phyloP scores from a whole-genome alignment of 2,797 vertebrate species.

The Rhinogobio ventralis region DNA sequence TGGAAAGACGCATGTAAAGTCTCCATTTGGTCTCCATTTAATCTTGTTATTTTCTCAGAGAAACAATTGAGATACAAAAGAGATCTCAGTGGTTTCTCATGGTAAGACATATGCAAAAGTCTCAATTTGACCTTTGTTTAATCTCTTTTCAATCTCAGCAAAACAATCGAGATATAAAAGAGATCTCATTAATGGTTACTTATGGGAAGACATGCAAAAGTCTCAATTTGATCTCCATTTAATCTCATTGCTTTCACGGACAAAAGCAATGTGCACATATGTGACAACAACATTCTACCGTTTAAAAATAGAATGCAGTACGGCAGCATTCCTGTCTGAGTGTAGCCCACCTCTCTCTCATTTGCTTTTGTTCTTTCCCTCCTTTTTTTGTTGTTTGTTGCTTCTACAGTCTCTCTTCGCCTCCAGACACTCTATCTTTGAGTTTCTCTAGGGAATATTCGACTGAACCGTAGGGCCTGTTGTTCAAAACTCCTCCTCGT shows the following conservation, averaged over 20 bases:
- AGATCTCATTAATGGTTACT: neutral
- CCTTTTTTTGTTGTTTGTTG: neutral
- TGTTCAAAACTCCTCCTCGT: neutral
- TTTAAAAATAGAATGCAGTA: neutral
- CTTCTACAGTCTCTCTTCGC: neutral
- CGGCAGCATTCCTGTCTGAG: neutral
- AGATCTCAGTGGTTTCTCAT: neutral
- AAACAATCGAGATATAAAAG: neutral
- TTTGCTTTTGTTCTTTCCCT: neutral
- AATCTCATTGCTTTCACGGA: neutral
- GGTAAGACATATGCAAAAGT: too few species aligned
- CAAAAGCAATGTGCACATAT: neutral
- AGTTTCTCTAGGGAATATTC: slow-evolving; percentile 9
- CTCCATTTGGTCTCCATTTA: neutral
- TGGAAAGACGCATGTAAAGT: neutral
- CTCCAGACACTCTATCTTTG: slow-evolving; percentile 22
- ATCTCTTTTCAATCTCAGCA: neutral
- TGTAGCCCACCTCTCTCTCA: neutral
- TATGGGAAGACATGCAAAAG: neutral
- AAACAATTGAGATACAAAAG: neutral
- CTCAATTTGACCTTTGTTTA: neutral
- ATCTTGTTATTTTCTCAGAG: neutral
- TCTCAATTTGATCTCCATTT: neutral
- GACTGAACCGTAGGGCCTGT: neutral
- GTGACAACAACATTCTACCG: neutral